Base-by-base conservation (phyloP, 1,140 invertebrate species). In the Drosophila teissieri region DNA sequence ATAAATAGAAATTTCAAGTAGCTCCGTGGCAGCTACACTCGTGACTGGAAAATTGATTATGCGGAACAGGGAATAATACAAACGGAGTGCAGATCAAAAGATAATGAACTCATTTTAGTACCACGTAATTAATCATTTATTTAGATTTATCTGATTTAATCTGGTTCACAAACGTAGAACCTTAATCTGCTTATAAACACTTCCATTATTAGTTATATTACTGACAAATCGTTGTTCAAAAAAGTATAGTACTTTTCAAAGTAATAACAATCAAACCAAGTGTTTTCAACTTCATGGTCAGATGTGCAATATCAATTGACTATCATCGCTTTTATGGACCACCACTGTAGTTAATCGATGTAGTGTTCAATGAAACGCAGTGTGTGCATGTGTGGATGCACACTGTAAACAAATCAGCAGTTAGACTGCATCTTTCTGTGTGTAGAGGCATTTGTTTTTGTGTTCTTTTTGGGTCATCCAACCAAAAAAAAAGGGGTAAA, bases 341-440 rank as follows among this genome's bases (percentile, higher is more conserved):
- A 39, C 44, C 48, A 80, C 48, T 85, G 72, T 76, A 65, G 31
- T 55, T 57, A 62, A 80, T 68, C 74, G 63, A 61, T 57, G 65
- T 76, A 65, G 52, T 39, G 34, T 48, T 79, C 65, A 52, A 76
- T 65, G 42, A 56, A 45, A 44, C 63, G 17, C 31, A 17, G 22
- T n/a, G 49, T 68, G 12, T 65, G 15, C 53, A 31, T 54, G 19
- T 45, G 37, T 57, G 45, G 52, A 36, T 44, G 53, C 19, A 24
- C 42, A 40, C 22, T 58, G 57, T 85, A 85, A 85, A 81, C 81
- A 85, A 77, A 74, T 42, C 49, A 61, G 51, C 68, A 48, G 54
- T 67, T 63, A 73, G 56, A 51, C 46, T 58, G 77, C 60, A 73
- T 55, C 46, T 83, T 45, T n/a, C 53, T 10, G 54, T 31, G 17